Conservation (phyloP, 2,888 invertebrate genomes). For the Euzetes globulus region DNA sequence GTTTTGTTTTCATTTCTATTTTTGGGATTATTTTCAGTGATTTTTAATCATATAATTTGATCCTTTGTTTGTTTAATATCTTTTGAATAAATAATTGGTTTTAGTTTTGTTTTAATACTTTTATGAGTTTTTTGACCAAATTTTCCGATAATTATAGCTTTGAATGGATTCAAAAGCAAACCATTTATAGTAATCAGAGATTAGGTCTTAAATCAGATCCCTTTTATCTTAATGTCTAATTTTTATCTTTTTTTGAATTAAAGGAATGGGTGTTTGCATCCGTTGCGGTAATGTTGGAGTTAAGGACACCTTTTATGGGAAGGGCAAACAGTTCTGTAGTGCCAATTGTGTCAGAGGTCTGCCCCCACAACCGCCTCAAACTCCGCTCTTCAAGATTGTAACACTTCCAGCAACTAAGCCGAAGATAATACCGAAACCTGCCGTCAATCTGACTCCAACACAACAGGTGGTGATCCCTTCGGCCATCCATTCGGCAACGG, state of each 20-base stretch:
- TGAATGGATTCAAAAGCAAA: too few species aligned
- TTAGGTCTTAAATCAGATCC: too few species aligned
- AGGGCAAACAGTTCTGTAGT: constrained; percentile 37
- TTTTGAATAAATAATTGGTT: too few species aligned
- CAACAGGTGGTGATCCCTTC: constrained; percentile 5
- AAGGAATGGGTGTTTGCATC: constrained; percentile 33
- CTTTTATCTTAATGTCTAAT: background rate
- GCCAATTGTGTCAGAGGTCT: constrained; percentile 34
- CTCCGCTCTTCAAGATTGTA: constrained; percentile 17
- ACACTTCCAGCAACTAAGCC: constrained; percentile 25
- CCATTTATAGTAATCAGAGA: too few species aligned
- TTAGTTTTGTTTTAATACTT: too few species aligned
- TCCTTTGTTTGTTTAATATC: too few species aligned
- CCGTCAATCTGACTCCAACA: background rate
- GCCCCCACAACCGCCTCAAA: constrained; percentile 19
- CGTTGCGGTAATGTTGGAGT: constrained; percentile 37
- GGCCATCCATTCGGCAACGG: background rate
- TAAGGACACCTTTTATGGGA: constrained; percentile 37
- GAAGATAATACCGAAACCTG: background rate
- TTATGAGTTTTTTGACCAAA: too few species aligned
- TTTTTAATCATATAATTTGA: too few species aligned
- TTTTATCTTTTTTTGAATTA: background rate
- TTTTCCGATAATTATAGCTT: too few species aligned
- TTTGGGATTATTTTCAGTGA: too few species aligned
- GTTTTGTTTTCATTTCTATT: too few species aligned